phyloP scores from a whole-genome alignment of 2,113 vertebrate genomes.

The Pterocles gutturalis region DNA sequence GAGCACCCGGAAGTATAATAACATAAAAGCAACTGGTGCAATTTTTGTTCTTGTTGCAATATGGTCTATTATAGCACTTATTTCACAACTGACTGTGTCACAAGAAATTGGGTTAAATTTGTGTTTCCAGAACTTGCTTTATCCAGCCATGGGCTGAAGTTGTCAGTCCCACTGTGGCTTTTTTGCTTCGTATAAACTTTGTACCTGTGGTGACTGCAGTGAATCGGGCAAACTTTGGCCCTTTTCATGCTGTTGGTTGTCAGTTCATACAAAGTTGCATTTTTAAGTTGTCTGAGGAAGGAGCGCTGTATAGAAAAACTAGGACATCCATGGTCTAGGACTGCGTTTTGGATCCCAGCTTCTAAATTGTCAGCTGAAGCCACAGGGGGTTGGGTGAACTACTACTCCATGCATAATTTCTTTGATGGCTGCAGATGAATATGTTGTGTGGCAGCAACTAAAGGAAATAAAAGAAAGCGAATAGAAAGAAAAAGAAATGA shows the following conservation, averaged over 20 bases:
- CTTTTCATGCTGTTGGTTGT: neutral
- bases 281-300: conserved; percentile 1
- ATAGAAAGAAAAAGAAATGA: too few species aligned
- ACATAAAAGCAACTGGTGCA: conserved; percentile 69
- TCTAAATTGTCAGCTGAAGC: neutral
- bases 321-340: neutral
- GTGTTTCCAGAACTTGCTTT: conserved; percentile 31
- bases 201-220: neutral
- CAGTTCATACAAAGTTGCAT: neutral
- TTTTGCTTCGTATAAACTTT: neutral
- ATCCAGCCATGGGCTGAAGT: neutral
- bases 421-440: conserved; percentile 57
- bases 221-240: neutral
- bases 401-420: conserved; percentile 42
- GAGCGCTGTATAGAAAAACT: conserved; percentile 3
- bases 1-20: conserved; percentile 67
- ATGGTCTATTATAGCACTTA: neutral
- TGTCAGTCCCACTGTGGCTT: neutral
- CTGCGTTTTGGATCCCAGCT: neutral
- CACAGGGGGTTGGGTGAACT: conserved; percentile 62
- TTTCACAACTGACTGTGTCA: conserved; percentile 49
- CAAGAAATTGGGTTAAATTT: conserved; percentile 60
- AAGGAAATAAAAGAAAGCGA: conserved; percentile 43
- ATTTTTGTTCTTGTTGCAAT: conserved; percentile 38
- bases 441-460: conserved; percentile 43